A percentile compares a stretch with the other conserved stretches of the same genome.
Conservation (phyloP, 1,140 invertebrate species). For the Drosophila busckii region DNA sequence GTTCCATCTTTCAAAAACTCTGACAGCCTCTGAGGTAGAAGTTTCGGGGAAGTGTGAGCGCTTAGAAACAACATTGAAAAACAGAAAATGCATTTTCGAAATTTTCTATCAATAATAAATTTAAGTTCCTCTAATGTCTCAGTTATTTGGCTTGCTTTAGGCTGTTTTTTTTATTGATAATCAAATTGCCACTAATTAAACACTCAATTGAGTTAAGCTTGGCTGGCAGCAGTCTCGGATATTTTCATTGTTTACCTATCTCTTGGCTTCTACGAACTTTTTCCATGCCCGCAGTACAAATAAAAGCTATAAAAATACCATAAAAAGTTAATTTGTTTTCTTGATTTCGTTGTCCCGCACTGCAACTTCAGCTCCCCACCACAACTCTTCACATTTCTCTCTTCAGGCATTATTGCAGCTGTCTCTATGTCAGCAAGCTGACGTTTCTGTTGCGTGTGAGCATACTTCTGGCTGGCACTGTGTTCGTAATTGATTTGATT, state of each 20-base stretch:
- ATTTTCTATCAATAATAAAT: no score
- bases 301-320: slow-evolving; percentile 21
- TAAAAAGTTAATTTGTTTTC: slow-evolving; percentile 34
- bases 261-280: slow-evolving; percentile 10
- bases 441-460: slow-evolving; percentile 1
- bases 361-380: background rate
- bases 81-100: no score
- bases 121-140: no score
- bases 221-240: background rate
- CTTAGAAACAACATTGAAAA: no score
- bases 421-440: no score
- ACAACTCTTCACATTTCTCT: background rate
- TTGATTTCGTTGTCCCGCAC: slow-evolving; percentile 3
- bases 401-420: slow-evolving; percentile 7
- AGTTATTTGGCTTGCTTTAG: background rate
- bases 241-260: background rate
- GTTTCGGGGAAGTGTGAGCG: no score
- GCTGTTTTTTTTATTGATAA: slow-evolving; percentile 1
- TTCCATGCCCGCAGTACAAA: slow-evolving; percentile 13
- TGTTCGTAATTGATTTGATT: slow-evolving; percentile 37
- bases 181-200: slow-evolving; percentile 20
- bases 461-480: slow-evolving; percentile 9
- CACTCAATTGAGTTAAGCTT: slow-evolving; percentile 15
- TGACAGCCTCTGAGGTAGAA: no score
- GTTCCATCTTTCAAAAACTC: no score